Percentiles rank a stretch among this genome's conserved stretches.
Evolutionary conservation across 2,113 vertebrate species (phyloP).

Genomic region (Chlorocebus sabaeus): DNA sequence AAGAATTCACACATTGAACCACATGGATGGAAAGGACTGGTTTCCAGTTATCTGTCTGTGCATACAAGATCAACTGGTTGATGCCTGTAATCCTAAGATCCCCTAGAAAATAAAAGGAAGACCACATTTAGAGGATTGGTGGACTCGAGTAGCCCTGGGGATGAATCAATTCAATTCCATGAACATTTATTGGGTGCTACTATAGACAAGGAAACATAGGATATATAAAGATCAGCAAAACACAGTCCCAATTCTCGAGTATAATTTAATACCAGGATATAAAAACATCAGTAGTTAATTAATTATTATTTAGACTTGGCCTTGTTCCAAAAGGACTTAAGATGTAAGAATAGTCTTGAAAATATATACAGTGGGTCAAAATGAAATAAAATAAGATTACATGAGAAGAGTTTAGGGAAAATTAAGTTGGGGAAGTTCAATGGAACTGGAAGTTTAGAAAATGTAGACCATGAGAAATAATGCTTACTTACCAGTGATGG

Average conservation of each 20-base stretch:
- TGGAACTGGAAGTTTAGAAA: not conserved
- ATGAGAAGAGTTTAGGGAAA: not conserved
- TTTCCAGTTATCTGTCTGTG: slow-evolving; percentile 19
- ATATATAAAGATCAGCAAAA: slow-evolving; percentile 39
- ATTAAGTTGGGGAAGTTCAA: not conserved
- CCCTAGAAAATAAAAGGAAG: slow-evolving; percentile 47
- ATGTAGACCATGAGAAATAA: not conserved
- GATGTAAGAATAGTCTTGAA: slow-evolving; percentile 33
- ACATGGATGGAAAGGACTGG: not conserved
- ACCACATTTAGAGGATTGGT: not conserved
- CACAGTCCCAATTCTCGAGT: slow-evolving; percentile 55
- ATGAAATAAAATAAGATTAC: slow-evolving; percentile 44
- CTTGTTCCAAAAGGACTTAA: slow-evolving; percentile 47
- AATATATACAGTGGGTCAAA: slow-evolving; percentile 4
- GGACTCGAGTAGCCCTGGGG: not conserved
- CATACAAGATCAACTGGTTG: not conserved
- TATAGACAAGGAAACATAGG: not conserved
- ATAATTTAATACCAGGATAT: slow-evolving; percentile 64
- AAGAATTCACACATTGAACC: slow-evolving; percentile 54
- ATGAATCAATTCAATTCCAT: slow-evolving; percentile 32
- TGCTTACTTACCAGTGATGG: not conserved
- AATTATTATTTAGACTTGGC: slow-evolving; percentile 65
- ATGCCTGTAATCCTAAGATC: slow-evolving; percentile 52
- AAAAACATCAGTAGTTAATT: slow-evolving; percentile 66
- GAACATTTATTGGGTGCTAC: slow-evolving; percentile 60